Evolutionary conservation across 1,140 invertebrate genomes (phyloP), one percentile per base, ranked within the genome.

Genomic region (Apis cerana): DNA sequence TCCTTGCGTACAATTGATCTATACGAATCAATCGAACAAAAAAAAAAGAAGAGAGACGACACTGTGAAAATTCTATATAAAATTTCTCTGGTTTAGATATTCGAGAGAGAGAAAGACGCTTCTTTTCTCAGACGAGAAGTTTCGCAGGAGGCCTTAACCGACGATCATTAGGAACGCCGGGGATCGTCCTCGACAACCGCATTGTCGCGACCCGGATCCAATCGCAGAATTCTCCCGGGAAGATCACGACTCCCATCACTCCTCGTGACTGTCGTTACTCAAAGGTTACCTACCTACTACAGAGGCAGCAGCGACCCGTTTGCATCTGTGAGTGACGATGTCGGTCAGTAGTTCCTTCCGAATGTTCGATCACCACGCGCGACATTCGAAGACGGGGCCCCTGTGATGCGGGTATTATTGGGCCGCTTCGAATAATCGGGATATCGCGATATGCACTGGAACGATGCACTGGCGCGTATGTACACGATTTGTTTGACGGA

Each of bases 121-220:
- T 7, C 4, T 43, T 43, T 7, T 43, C 33, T 43, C 33, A 43
- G 4, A 33, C 33, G 33, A 33, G 77, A 78, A 78, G 64, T 64
- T 77, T 43, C 3, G 5, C 67, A 54, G 70, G 80, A 83, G 71
- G 71, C 64, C 85, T 86, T 80, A 84, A 82, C 69, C 85, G 85
- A 85, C 71, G 78, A 89, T 90, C 88, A 87, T 90, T 90, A 89
- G 65, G 69, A 69, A 85, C 85, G 75, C 81, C 33, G 71, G 67
- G 8, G 71, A 84, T 80, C 70, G 74, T 82, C 79, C 67, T 80
- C 62, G 62, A 48, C 50, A 65, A 59, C 59, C 61, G 48, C 70
- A 65, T 76, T 88, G 71, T 78, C 75, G 78, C 89, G 88, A 91
- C 86, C 88, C 89, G 90, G 89, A 90, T 90, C 86, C 86, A 68